Conservation (phyloP, 2,113 vertebrate species). For the Entomyzon cyanotis region DNA sequence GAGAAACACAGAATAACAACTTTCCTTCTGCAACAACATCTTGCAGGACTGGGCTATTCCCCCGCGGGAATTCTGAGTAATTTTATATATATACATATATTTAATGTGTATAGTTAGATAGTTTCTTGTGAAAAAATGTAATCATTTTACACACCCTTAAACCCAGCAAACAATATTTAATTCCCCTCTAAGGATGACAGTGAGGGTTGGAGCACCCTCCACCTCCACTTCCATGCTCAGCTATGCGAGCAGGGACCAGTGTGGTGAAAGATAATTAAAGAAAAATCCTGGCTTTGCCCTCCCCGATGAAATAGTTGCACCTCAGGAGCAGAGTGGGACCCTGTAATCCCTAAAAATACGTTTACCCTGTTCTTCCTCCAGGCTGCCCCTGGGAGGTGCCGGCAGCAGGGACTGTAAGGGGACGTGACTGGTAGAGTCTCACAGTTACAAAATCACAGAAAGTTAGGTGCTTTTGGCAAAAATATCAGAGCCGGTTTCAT, state of each 20-base stretch:
- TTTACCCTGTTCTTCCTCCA: background rate
- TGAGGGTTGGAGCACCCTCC: background rate
- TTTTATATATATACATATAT: background rate
- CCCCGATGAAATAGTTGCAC: accelerated
- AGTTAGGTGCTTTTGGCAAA: background rate
- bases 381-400: background rate
- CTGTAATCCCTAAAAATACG: accelerated
- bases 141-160: background rate
- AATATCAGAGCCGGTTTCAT: background rate
- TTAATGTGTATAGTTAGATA: background rate
- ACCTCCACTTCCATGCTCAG: background rate
- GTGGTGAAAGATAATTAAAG: background rate
- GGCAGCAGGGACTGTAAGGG: accelerated
- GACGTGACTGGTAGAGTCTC: accelerated
- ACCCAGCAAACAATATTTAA: background rate
- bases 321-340: accelerated
- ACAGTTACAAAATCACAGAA: background rate
- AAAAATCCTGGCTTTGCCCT: background rate
- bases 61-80: background rate
- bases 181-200: background rate
- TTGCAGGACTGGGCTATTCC: background rate
- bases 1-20: background rate
- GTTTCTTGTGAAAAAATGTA: background rate
- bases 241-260: background rate
- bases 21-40: background rate